Evolutionary conservation across 2,797 vertebrate species (phyloP).

Genomic region (Gambusia yucatana): DNA sequence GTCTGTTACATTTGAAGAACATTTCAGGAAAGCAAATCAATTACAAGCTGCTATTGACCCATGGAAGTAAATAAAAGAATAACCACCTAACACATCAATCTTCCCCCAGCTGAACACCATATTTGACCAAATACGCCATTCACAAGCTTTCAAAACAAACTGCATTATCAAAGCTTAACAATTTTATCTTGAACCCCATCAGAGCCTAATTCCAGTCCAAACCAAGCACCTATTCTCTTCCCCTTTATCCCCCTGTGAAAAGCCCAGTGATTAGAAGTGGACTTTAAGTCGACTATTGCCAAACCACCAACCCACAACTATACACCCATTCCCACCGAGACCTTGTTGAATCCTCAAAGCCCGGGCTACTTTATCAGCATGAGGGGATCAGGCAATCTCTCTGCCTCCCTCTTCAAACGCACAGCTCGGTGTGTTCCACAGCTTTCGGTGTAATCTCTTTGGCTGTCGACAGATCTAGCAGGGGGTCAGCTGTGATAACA

Average conservation of each 20-base stretch:
- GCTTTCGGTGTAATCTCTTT: slow-evolving; percentile 76
- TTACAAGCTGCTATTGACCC: slow-evolving; percentile 16
- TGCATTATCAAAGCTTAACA: slow-evolving; percentile 57
- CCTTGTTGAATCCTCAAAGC: slow-evolving; percentile 63
- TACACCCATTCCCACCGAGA: slow-evolving; percentile 38
- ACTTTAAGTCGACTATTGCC: slow-evolving; percentile 62
- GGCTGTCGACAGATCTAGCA: slow-evolving; percentile 73
- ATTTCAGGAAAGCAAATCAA: slow-evolving; percentile 21
- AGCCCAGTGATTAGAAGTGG: slow-evolving; percentile 73
- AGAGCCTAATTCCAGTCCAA: slow-evolving; percentile 63
- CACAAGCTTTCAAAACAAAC: slow-evolving; percentile 50
- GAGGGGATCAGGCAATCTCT: slow-evolving; percentile 68
- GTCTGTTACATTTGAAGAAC: slow-evolving; percentile 26
- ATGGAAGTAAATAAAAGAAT: slow-evolving; percentile 14
- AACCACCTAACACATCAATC: slow-evolving; percentile 5
- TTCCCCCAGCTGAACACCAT: slow-evolving; percentile 18
- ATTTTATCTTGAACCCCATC: slow-evolving; percentile 71
- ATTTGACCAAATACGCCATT: slow-evolving; percentile 51
- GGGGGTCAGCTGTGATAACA: slow-evolving; percentile 78
- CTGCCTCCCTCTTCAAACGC: slow-evolving; percentile 46
- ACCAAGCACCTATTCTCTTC: slow-evolving; percentile 59
- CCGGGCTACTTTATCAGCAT: slow-evolving; percentile 73
- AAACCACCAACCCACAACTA: slow-evolving; percentile 18
- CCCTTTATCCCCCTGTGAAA: slow-evolving; percentile 68
- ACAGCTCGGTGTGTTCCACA: slow-evolving; percentile 57